Conservation (phyloP, 2,888 invertebrate species). For the Drosophila flavopinicola region DNA sequence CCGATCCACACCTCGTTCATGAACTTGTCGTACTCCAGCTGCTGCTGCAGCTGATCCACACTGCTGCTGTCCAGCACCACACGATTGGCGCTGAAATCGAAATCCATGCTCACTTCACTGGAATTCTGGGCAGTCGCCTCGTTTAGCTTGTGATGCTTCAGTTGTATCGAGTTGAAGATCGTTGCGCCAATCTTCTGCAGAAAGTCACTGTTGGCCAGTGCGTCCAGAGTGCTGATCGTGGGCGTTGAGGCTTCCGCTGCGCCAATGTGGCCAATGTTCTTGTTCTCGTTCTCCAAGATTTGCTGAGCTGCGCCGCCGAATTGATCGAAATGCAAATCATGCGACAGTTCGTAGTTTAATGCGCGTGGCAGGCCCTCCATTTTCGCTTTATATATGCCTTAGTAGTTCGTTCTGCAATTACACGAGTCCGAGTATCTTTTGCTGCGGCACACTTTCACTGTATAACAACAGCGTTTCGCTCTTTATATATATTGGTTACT, state of each 20-base stretch:
- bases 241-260: conserved; percentile 70
- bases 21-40: conserved; percentile 86
- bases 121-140: conserved; percentile 43
- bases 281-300: conserved; percentile 73
- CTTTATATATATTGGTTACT: conserved; percentile 31
- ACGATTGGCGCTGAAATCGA: conserved; percentile 74
- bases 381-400: conserved; percentile 40
- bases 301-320: conserved; percentile 76
- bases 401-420: conserved; percentile 18
- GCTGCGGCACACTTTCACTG: conserved; percentile 69
- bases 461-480: conserved; percentile 30
- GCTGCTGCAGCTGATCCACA: conserved; percentile 81
- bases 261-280: no score
- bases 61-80: conserved; percentile 79
- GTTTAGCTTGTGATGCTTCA: conserved; percentile 66
- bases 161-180: conserved; percentile 79
- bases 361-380: conserved; percentile 82
- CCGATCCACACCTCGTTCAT: conserved; percentile 88
- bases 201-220: conserved; percentile 72
- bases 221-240: conserved; percentile 70
- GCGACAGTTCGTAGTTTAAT: conserved; percentile 82
- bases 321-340: conserved; percentile 82
- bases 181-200: conserved; percentile 81
- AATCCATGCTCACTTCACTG: conserved; percentile 62
- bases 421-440: conserved; percentile 30